Percentiles rank a stretch among this genome's conserved stretches.
Conservation (phyloP, 2,888 invertebrate genomes). For the Parthenolecanium corni region DNA sequence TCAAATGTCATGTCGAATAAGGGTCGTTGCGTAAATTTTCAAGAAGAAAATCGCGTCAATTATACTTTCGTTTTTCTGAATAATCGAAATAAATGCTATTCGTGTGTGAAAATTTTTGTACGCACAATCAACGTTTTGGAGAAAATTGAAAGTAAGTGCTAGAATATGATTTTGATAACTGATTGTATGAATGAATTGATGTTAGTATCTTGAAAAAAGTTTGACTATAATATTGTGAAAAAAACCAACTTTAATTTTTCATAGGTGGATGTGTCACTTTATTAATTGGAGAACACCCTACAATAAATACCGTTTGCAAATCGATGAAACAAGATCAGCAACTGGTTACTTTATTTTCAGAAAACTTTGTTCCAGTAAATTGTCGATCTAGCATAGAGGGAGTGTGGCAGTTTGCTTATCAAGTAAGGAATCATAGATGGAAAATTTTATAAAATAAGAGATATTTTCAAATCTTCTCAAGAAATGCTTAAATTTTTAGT, state of each 20-base stretch:
- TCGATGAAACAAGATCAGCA: slow-evolving; percentile 62
- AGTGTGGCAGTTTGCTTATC: slow-evolving; percentile 91
- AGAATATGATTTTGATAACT: not conserved
- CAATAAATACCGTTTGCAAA: slow-evolving; percentile 63
- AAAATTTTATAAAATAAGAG: too few species aligned
- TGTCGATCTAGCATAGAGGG: slow-evolving; percentile 87
- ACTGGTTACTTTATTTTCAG: slow-evolving; percentile 72
- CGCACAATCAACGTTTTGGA: slow-evolving; percentile 80
- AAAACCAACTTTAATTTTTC: slow-evolving; percentile 30
- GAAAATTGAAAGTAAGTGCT: slow-evolving; percentile 64
- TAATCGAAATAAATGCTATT: slow-evolving; percentile 54
- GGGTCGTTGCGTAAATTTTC: slow-evolving; percentile 60
- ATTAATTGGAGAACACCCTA: slow-evolving; percentile 50
- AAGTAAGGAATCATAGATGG: slow-evolving; percentile 40
- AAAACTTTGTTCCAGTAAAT: slow-evolving; percentile 80
- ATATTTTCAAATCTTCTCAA: too few species aligned
- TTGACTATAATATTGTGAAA: not conserved
- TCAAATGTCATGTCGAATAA: slow-evolving; percentile 62
- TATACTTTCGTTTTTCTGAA: slow-evolving; percentile 66
- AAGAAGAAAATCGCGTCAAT: slow-evolving; percentile 64
- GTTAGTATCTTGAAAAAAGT: too few species aligned
- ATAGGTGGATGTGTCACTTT: slow-evolving; percentile 63
- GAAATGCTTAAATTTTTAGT: too few species aligned
- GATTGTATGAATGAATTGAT: not conserved
- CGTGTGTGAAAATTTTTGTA: slow-evolving; percentile 72